A percentile compares a stretch with the other conserved stretches of the same genome.
Evolutionary conservation across 2,888 invertebrate genomes (phyloP).

Genomic region (Macropis europaea): DNA sequence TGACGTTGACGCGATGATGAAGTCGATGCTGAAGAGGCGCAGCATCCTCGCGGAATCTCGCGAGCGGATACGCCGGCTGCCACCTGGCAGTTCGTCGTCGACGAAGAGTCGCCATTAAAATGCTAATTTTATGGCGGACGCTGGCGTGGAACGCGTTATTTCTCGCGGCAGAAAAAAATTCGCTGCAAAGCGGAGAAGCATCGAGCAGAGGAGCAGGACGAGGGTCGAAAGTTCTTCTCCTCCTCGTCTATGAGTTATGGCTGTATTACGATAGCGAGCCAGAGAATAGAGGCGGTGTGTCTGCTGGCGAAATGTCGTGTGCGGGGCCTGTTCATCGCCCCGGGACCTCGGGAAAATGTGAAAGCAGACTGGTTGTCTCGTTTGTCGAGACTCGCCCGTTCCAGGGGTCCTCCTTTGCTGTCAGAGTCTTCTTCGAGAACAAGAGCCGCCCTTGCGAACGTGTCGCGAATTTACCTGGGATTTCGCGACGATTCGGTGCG

Average conservation of each 20-base stretch:
- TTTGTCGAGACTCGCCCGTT: conserved; percentile 32
- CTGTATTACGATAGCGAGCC: conserved; percentile 51
- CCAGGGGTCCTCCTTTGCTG: not conserved
- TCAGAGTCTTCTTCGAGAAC: not conserved
- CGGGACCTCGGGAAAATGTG: conserved; percentile 23
- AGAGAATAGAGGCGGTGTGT: conserved; percentile 31
- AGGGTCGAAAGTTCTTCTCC: conserved; percentile 31
- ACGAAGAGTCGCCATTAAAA: conserved; percentile 45
- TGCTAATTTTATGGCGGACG: conserved; percentile 53
- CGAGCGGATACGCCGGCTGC: not conserved
- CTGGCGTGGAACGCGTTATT: conserved; percentile 36
- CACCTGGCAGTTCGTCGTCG: not conserved
- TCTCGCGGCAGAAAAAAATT: conserved; percentile 46
- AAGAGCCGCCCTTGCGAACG: too few relatives aligned
- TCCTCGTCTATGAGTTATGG: conserved; percentile 50
- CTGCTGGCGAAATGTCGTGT: conserved; percentile 35
- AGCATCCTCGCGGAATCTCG: not conserved
- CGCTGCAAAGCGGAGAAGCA: conserved; percentile 37
- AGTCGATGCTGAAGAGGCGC: conserved; percentile 9
- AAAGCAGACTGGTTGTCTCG: conserved; percentile 29
- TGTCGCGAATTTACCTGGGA: too few relatives aligned
- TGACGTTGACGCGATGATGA: conserved; percentile 43
- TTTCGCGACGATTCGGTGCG: too few relatives aligned
- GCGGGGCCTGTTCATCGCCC: conserved; percentile 20
- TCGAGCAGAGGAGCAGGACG: not conserved